phyloP scores from a whole-genome alignment of 30 jellyfish, hydroid and myxozoan genomes.

The Turritopsis dohrnii region DNA sequence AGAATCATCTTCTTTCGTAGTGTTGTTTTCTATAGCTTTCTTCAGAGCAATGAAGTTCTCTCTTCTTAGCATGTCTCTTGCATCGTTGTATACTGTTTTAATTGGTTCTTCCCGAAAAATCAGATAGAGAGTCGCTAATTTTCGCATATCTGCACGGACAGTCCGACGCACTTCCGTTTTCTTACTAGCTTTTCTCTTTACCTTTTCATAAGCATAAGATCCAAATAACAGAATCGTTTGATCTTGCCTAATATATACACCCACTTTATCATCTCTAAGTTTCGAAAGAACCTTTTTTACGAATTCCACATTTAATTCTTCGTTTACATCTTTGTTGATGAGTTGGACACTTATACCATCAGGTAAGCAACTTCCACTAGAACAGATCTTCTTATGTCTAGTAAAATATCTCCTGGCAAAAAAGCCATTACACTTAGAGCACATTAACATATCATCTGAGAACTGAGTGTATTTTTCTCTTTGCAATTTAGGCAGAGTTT shows the following conservation, averaged over 20 bases:
- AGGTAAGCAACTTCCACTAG: not conserved
- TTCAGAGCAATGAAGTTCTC: slow-evolving; percentile 12
- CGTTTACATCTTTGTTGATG: not conserved
- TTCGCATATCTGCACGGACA: slow-evolving; percentile 7
- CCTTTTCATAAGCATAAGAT: not conserved
- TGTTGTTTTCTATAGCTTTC: slow-evolving; percentile 1
- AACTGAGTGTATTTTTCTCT: not conserved
- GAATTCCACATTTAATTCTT: not conserved
- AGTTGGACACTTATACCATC: not conserved
- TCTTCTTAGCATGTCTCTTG: slow-evolving; percentile 7
- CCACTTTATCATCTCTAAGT: not conserved
- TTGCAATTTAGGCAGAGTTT: not conserved
- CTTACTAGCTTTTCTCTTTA: not conserved
- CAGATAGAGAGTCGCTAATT: not conserved
- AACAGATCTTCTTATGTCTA: slow-evolving; percentile 1
- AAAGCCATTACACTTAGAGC: slow-evolving; percentile 8
- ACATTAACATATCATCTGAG: not conserved
- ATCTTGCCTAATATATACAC: not conserved
- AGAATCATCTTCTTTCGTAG: slow-evolving; percentile 8
- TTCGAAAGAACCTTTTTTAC: not conserved
- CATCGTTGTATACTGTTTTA: not conserved
- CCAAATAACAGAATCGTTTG: not conserved
- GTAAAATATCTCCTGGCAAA: not conserved
- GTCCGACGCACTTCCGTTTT: slow-evolving; percentile 1
- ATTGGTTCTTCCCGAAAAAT: not conserved